Conservation (phyloP, 2,113 vertebrate genomes). For the Mastomys coucha region DNA sequence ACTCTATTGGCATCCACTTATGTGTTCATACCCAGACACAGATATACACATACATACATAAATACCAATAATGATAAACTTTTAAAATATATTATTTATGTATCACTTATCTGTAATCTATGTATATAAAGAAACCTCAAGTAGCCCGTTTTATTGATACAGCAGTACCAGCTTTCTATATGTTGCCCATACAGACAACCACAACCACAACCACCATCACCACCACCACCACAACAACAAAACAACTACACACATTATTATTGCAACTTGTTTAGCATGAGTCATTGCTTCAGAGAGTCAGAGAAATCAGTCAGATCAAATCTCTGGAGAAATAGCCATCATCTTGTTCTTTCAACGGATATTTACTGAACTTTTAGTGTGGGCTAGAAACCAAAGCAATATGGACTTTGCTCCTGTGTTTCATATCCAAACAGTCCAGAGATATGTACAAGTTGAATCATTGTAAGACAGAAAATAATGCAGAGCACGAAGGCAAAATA, state of each 20-base stretch:
- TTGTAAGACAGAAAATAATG: not conserved
- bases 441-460: not conserved
- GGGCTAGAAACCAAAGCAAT: not conserved
- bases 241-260: not conserved
- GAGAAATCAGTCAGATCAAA: not conserved
- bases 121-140: not conserved
- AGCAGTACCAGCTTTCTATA: not conserved
- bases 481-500: not conserved
- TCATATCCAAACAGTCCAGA: not conserved
- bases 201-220: too few species aligned
- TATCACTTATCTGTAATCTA: not conserved
- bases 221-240: too few species aligned
- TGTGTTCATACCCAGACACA: not conserved
- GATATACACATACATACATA: not conserved
- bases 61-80: not conserved
- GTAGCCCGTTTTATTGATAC: slow-evolving; percentile 17
- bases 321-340: slow-evolving; percentile 47
- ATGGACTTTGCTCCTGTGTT: not conserved
- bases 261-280: not conserved
- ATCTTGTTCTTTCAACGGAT: not conserved
- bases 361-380: slow-evolving; percentile 41
- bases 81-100: not conserved
- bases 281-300: not conserved
- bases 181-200: not conserved
- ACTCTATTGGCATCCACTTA: not conserved